Evolutionary conservation across 2,888 invertebrate genomes (phyloP).

Genomic region (Gastracanthus pulcherrimus): DNA sequence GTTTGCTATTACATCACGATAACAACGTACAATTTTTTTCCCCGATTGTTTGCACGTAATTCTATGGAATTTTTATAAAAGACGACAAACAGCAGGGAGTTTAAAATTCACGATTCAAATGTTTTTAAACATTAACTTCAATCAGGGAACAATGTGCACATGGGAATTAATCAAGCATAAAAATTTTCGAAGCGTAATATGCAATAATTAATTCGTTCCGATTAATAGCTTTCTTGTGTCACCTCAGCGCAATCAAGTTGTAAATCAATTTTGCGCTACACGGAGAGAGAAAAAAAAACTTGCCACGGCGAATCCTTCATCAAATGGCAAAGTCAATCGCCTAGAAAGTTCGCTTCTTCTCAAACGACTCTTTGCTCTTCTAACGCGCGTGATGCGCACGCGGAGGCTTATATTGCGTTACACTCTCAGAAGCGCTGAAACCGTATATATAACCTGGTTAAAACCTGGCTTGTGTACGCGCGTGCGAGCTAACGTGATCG

Average conservation of each 20-base stretch:
- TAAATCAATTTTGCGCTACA: slow-evolving; percentile 4
- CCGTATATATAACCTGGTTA: not conserved
- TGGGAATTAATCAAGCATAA: not conserved
- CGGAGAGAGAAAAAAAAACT: not conserved
- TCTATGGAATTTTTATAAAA: too few species aligned
- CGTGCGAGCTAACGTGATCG: not conserved
- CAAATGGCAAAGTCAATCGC: not conserved
- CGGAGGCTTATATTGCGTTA: slow-evolving; percentile 14
- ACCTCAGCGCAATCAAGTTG: not conserved
- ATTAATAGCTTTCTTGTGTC: not conserved
- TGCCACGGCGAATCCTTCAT: not conserved
- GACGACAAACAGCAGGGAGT: too few species aligned
- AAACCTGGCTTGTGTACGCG: not conserved
- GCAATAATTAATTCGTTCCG: not conserved
- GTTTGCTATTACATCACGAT: too few species aligned
- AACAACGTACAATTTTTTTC: too few species aligned
- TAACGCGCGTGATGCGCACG: not conserved
- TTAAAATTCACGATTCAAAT: not conserved
- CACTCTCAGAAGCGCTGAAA: slow-evolving; percentile 7
- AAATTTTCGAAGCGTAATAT: not conserved
- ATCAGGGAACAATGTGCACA: not conserved
- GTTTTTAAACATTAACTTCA: not conserved
- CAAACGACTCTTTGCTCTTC: slow-evolving; percentile 1
- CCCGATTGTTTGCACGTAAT: too few species aligned
- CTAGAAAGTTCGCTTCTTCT: slow-evolving; percentile 29